Evolutionary conservation across 2,113 vertebrate species (phyloP).

Genomic region (Hemibagrus wyckioides): DNA sequence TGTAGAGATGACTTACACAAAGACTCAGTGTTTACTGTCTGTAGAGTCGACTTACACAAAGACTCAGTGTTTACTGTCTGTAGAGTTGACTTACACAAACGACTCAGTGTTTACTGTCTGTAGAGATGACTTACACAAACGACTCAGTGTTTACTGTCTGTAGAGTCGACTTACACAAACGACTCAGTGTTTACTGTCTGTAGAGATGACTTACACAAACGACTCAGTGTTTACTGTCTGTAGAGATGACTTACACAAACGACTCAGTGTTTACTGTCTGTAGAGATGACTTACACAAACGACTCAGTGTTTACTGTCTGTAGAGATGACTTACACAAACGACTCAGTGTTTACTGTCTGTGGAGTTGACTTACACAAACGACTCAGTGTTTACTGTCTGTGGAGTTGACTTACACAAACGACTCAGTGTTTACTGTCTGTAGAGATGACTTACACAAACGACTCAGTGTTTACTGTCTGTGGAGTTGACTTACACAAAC

Average conservation of each 20-base stretch:
- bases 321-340: background rate
- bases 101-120: background rate
- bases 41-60: background rate
- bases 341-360: background rate
- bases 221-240: background rate
- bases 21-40: background rate
- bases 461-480: background rate
- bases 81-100: background rate
- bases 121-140: background rate
- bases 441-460: background rate
- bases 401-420: background rate
- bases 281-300: background rate
- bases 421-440: background rate
- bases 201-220: background rate
- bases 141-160: background rate
- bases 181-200: background rate
- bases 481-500: background rate
- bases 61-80: background rate
- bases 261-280: background rate
- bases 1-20: background rate
- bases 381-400: background rate
- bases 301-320: background rate
- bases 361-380: background rate
- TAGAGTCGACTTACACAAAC: background rate
- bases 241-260: background rate